Conservation (phyloP, 1,140 invertebrate genomes). For the Aphelinus certus region DNA sequence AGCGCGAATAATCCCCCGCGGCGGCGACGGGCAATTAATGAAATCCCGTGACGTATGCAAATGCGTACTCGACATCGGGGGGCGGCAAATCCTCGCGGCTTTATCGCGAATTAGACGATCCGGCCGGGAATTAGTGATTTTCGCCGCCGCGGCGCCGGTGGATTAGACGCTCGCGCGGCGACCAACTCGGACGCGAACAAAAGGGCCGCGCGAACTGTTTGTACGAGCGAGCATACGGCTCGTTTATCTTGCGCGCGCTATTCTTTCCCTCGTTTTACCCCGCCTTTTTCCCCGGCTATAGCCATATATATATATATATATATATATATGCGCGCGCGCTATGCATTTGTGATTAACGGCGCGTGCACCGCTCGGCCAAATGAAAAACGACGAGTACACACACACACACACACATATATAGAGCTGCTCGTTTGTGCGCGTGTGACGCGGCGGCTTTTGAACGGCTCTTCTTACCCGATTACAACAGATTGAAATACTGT, state of each 20-base stretch:
- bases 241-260: conserved; percentile 15
- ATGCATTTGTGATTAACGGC: conserved; percentile 25
- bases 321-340: background rate
- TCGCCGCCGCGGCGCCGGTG: too few relatives aligned
- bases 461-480: too few relatives aligned
- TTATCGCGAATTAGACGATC: too few relatives aligned
- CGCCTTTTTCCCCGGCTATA: background rate
- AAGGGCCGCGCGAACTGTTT: background rate
- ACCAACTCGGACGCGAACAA: background rate
- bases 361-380: background rate
- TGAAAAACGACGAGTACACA: conserved; percentile 11
- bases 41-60: conserved; percentile 40
- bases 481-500: conserved; percentile 1
- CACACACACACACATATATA: too few relatives aligned
- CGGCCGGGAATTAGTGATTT: too few relatives aligned
- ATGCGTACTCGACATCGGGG: conserved; percentile 2
- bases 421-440: too few relatives aligned
- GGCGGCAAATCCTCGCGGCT: background rate
- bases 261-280: background rate
- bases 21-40: conserved; percentile 30
- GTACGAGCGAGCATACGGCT: background rate
- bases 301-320: too few relatives aligned
- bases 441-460: too few relatives aligned
- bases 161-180: background rate
- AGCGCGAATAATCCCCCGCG: background rate